Evolutionary conservation across 2,113 vertebrate genomes (phyloP).

Genomic region (Campylorhamphus procurvoides): DNA sequence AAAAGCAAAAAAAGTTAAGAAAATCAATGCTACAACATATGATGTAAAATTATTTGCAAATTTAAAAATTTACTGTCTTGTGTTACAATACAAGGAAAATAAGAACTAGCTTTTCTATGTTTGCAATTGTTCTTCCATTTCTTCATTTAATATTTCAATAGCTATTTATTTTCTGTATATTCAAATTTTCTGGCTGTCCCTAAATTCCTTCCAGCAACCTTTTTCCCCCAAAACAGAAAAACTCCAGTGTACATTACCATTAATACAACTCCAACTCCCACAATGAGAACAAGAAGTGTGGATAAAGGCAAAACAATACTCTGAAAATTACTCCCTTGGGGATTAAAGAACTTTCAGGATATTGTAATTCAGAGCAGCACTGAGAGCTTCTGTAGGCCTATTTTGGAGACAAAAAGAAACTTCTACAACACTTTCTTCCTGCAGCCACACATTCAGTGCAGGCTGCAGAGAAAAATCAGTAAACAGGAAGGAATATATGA

Average conservation of each 20-base stretch:
- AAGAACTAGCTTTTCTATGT: not conserved
- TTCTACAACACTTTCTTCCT: not conserved
- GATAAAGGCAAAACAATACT: not conserved
- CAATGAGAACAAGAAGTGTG: not conserved
- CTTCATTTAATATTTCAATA: not conserved
- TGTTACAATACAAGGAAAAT: not conserved
- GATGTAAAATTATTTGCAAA: not conserved
- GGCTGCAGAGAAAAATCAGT: not conserved
- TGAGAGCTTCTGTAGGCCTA: not conserved
- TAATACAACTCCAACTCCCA: not conserved
- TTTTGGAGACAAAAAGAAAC: not conserved
- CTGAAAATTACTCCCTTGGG: not conserved
- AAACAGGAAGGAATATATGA: not conserved
- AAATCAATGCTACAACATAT: not conserved
- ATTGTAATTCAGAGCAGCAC: not conserved
- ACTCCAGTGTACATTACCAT: not conserved
- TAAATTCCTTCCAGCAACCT: not conserved
- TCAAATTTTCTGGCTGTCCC: not conserved
- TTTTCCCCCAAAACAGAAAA: not conserved
- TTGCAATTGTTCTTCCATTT: not conserved
- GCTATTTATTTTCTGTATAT: not conserved
- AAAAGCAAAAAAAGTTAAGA: not conserved
- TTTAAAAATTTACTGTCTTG: not conserved
- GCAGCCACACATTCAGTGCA: not conserved
- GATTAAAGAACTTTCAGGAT: not conserved